These are phyloP conservation scores for Lacerta bilineata DNA, from an alignment of 2,797 vertebrate genomes.

Conservation along the genomic window DNA sequence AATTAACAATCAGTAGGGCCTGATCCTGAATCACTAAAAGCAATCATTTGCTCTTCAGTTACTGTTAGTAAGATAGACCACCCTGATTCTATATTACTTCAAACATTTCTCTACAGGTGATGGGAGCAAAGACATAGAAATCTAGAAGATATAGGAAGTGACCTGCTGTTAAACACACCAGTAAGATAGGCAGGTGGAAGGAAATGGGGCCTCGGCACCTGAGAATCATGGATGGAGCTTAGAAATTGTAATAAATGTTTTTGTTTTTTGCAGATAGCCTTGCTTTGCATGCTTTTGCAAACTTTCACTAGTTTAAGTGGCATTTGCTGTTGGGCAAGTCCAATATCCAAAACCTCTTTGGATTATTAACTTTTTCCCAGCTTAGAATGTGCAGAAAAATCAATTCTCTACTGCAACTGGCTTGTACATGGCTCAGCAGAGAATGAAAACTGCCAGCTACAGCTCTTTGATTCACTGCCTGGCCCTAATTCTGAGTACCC, in stretches of 20 bases:
- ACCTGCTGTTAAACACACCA: too few relatives aligned
- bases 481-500: neutral
- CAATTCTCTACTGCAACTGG: neutral
- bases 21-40: neutral
- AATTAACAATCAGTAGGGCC: neutral
- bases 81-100: neutral
- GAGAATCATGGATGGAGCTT: neutral
- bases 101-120: neutral
- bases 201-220: neutral
- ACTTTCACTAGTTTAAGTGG: neutral
- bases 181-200: neutral
- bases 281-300: neutral
- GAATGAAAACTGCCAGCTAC: neutral
- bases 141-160: neutral
- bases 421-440: neutral
- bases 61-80: neutral
- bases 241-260: neutral
- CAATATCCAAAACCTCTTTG: neutral
- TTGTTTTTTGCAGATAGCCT: neutral
- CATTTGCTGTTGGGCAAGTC: neutral
- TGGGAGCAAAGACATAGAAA: neutral
- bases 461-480: neutral
- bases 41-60: neutral
- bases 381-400: neutral
- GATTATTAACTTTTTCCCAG: constrained; percentile 8